These are phyloP conservation scores for Strigamia transsilvanica DNA, from an alignment of 2,888 invertebrate genomes.

Conservation along the genomic window DNA sequence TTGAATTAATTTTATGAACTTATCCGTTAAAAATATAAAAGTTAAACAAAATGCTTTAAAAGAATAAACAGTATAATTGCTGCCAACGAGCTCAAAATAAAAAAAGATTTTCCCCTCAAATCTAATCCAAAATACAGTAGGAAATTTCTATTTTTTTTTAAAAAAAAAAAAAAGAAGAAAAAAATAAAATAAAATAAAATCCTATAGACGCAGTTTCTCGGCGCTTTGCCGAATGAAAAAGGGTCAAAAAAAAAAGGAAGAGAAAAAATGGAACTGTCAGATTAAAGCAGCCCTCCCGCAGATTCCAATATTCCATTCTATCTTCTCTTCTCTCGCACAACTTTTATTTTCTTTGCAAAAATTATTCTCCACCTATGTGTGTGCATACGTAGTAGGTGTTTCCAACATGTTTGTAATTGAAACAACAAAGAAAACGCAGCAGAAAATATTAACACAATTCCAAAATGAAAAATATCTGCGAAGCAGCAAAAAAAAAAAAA, in stretches of 20 bases:
- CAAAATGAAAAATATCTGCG: neutral
- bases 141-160: neutral
- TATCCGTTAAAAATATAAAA: too few species aligned
- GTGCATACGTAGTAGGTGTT: neutral
- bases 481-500: neutral
- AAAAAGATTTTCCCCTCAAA: slow-evolving; percentile 1
- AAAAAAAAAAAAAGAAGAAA: neutral
- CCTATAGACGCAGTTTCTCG: slow-evolving; percentile 37
- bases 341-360: slow-evolving; percentile 12
- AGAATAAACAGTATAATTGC: slow-evolving; percentile 1
- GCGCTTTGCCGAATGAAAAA: slow-evolving; percentile 40
- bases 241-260: neutral
- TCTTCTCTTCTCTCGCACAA: neutral
- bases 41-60: neutral
- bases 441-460: neutral
- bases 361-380: neutral
- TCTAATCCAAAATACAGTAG: slow-evolving; percentile 18
- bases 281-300: slow-evolving; percentile 27
- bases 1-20: too few species aligned
- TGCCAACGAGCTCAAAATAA: neutral
- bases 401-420: neutral
- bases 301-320: slow-evolving; percentile 37
- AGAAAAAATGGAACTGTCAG: slow-evolving; percentile 18
- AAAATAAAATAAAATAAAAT: slow-evolving; percentile 23
- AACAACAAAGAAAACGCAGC: neutral